phyloP scores from a whole-genome alignment of 1,140 invertebrate species.

The Drosophila simulans region DNA sequence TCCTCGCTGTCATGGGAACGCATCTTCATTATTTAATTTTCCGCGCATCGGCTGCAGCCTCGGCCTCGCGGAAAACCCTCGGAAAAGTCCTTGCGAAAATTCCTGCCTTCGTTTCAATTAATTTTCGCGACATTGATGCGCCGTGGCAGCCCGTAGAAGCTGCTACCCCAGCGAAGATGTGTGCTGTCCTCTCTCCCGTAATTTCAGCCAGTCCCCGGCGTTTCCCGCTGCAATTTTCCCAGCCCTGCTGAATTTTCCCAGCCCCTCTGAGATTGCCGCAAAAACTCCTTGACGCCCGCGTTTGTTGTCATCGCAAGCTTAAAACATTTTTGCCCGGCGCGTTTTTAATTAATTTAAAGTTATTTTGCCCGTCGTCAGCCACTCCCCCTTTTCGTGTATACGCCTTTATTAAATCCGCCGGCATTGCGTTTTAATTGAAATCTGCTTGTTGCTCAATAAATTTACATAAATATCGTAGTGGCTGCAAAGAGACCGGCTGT shows the following conservation, averaged over 20 bases:
- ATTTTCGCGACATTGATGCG: slow-evolving; percentile 81
- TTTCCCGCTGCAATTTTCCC: neutral
- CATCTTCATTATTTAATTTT: slow-evolving; percentile 57
- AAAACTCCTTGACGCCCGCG: slow-evolving; percentile 23
- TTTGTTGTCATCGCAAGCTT: slow-evolving; percentile 69
- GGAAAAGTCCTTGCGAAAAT: slow-evolving; percentile 46
- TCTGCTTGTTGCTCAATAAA: slow-evolving; percentile 54
- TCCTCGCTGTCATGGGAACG: slow-evolving; percentile 35
- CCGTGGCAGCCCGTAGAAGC: slow-evolving; percentile 50
- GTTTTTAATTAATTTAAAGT: slow-evolving; percentile 83
- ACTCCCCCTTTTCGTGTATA: slow-evolving; percentile 4
- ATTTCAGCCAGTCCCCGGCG: slow-evolving; percentile 2
- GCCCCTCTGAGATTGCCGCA: neutral
- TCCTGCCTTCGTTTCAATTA: slow-evolving; percentile 78
- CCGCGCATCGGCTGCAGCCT: slow-evolving; percentile 23
- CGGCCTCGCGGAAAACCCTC: slow-evolving; percentile 8
- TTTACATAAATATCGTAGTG: slow-evolving; percentile 66
- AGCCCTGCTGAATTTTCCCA: neutral
- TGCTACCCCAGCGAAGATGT: slow-evolving; percentile 29
- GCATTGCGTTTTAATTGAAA: slow-evolving; percentile 77
- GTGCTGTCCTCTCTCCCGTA: slow-evolving; percentile 24
- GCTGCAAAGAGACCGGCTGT: neutral
- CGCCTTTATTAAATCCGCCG: slow-evolving; percentile 70
- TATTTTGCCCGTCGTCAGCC: slow-evolving; percentile 69
- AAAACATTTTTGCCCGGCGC: slow-evolving; percentile 78